Base-by-base conservation (phyloP, 2,797 vertebrate species). In the Coccyzus lansbergi region DNA sequence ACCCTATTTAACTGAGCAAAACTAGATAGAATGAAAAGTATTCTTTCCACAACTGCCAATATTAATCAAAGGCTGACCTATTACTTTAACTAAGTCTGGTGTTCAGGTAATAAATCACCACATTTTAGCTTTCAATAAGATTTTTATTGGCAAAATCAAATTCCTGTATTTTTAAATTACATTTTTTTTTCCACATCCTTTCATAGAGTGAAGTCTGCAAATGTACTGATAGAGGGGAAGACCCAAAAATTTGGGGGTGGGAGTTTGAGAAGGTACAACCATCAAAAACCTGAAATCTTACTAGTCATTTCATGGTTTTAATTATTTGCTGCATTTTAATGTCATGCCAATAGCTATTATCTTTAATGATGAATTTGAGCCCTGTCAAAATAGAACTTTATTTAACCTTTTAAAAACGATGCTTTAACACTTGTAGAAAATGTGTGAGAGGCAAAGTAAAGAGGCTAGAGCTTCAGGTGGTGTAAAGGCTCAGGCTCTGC, bases 171-270 rank as follows among this genome's bases (percentile, higher is more conserved):
- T 76, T 69, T 25, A 33, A 62, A 84, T 59, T 59, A 59, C 4
- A 12, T n/a, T 76, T 86, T 59, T 59, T 4, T 33, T 77, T 83
- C 49, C 40, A 33, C 4, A 46, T 44, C 21, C 21, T 2, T 63
- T 85, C 34, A n/a, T 38, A 28, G 3, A 76, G 11, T 34, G 9
- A 84, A 64, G 12, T n/a, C 44, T 44, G 40, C 1, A 2, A 71
- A 85, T 0, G 0, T 7, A 34, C 40, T 18, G 20, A 70, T 25
- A 6, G 0, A 80, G 12, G 14, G 34, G 14, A 60, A 74, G 74
- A 80, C 10, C 18, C 49, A 62, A 52, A 18, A 52, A 53, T 5
- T 0, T 51, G 10, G 12, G 10, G 6, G 68, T 6, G 60, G 4
- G 6, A 4, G 18, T 21, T 25, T 82, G 51, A 68, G 81, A 65